phyloP scores from a whole-genome alignment of 2,113 vertebrate genomes.

The Mesitornis unicolor region DNA sequence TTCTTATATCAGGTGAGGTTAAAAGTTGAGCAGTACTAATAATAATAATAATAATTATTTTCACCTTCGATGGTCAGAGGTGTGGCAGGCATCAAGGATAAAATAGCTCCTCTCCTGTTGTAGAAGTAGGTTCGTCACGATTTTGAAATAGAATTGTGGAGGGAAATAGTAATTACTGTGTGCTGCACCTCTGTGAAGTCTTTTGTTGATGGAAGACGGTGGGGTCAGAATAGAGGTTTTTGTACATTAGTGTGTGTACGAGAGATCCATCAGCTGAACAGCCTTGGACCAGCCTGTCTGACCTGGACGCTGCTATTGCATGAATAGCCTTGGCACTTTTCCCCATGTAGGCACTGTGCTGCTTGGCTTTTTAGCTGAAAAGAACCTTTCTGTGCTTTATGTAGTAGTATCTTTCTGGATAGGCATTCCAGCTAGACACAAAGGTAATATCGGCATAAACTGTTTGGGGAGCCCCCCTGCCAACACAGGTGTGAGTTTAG shows the following conservation, averaged over 20 bases:
- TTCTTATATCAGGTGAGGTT: not conserved
- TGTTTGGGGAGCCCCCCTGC: not conserved
- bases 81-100: not conserved
- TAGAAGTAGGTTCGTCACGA: not conserved
- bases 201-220: not conserved
- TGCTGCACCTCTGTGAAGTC: not conserved
- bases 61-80: not conserved
- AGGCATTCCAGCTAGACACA: not conserved
- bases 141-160: not conserved
- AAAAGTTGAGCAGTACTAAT: not conserved
- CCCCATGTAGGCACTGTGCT: fast-evolving
- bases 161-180: not conserved
- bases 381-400: not conserved
- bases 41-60: fast-evolving
- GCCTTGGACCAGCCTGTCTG: not conserved
- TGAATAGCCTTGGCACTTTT: fast-evolving
- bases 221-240: not conserved
- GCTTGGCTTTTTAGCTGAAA: not conserved
- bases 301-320: not conserved
- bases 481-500: not conserved
- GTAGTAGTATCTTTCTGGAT: not conserved
- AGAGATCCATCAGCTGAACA: not conserved
- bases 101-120: not conserved
- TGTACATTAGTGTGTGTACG: not conserved
- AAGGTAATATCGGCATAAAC: not conserved